phyloP scores from a whole-genome alignment of 2,888 invertebrate species.

The Venusia cambrica region DNA sequence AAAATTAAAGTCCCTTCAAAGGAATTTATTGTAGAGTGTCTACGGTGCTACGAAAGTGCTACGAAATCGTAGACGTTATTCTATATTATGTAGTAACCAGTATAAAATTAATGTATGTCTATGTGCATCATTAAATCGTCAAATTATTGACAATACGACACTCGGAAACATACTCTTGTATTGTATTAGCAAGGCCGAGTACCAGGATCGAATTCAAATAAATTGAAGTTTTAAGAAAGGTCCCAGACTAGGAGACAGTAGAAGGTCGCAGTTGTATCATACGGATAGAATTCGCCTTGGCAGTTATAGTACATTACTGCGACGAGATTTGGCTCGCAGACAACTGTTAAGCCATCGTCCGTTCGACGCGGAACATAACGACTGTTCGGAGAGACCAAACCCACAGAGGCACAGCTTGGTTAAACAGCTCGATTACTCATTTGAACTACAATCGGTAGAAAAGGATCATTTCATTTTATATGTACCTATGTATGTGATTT shows the following conservation, averaged over 20 bases:
- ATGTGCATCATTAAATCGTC: too few relatives aligned
- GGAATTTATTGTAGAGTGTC: too few relatives aligned
- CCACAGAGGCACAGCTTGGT: slow-evolving; percentile 10
- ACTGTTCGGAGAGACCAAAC: slow-evolving; percentile 28
- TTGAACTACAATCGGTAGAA: too few relatives aligned
- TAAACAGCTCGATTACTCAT: slow-evolving; percentile 14
- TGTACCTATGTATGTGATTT: too few relatives aligned
- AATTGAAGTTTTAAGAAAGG: slow-evolving; percentile 37
- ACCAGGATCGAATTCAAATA: slow-evolving; percentile 14
- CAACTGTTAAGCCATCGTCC: slow-evolving; percentile 45
- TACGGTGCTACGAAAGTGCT: slow-evolving; percentile 10
- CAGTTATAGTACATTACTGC: slow-evolving; percentile 57
- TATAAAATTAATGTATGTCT: too few relatives aligned
- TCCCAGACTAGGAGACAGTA: slow-evolving; percentile 61
- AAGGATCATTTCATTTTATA: too few relatives aligned
- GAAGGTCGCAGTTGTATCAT: slow-evolving; percentile 70
- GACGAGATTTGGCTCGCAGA: slow-evolving; percentile 62
- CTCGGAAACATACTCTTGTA: too few relatives aligned
- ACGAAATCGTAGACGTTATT: slow-evolving; percentile 14
- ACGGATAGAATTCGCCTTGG: slow-evolving; percentile 71
- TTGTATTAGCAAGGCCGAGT: too few relatives aligned
- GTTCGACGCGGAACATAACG: slow-evolving; percentile 33
- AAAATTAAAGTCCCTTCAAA: too few relatives aligned
- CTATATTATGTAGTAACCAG: too few relatives aligned
- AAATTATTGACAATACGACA: too few relatives aligned